phyloP scores from a whole-genome alignment of 2,113 vertebrate genomes.

The Capra hircus region DNA sequence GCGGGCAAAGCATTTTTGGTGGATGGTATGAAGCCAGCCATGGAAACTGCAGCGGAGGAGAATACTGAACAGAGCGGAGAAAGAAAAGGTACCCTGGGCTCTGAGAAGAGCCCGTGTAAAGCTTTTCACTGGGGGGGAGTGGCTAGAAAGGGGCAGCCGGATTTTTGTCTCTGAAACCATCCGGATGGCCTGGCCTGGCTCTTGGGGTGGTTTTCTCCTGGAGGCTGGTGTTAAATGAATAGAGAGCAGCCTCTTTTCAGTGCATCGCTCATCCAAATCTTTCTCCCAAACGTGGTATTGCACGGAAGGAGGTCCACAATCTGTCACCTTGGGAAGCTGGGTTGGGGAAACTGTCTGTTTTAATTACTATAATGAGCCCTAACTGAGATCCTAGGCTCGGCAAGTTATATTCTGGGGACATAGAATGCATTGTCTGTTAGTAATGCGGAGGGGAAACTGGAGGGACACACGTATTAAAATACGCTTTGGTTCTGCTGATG shows the following conservation, averaged over 20 bases:
- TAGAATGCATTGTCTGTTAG: not conserved
- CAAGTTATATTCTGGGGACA: not conserved
- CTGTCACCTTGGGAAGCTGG: slow-evolving; percentile 43
- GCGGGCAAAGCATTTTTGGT: slow-evolving; percentile 89
- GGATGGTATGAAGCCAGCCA: slow-evolving; percentile 92
- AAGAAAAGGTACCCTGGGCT: slow-evolving; percentile 90
- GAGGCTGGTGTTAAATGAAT: slow-evolving; percentile 72
- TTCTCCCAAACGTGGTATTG: not conserved
- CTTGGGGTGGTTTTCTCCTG: slow-evolving; percentile 37
- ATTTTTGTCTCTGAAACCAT: slow-evolving; percentile 78
- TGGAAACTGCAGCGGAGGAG: slow-evolving; percentile 95
- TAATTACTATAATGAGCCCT: not conserved
- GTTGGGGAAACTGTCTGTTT: slow-evolving; percentile 33
- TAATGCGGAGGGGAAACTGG: not conserved
- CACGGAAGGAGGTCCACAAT: not conserved
- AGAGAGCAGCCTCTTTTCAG: slow-evolving; percentile 50
- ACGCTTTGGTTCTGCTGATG: not conserved
- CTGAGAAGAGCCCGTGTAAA: slow-evolving; percentile 86
- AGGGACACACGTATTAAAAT: not conserved
- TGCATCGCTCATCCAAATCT: slow-evolving; percentile 48
- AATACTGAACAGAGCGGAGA: slow-evolving; percentile 92
- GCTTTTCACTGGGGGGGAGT: slow-evolving; percentile 79
- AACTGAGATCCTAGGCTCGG: not conserved
- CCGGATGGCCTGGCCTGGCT: slow-evolving; percentile 55
- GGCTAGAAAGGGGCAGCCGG: slow-evolving; percentile 79